Conservation (phyloP, 2,888 invertebrate species). For the Chaitophorus viminalis region DNA sequence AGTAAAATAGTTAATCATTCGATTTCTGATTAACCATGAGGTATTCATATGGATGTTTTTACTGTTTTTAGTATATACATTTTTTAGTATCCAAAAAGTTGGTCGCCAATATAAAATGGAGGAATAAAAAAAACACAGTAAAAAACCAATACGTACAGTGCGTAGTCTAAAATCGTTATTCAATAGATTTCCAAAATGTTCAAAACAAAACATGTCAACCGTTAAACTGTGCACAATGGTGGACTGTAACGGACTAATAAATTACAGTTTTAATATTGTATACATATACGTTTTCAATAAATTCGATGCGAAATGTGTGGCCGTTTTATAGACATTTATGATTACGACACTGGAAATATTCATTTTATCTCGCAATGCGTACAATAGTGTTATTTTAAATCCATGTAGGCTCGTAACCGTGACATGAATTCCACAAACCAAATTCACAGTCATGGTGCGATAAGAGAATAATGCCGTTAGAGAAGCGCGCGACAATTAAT, state of each 20-base stretch:
- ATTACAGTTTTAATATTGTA: too few relatives aligned
- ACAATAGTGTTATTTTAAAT: too few relatives aligned
- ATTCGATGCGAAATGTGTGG: slow-evolving; percentile 15
- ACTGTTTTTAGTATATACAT: too few relatives aligned
- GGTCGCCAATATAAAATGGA: background rate
- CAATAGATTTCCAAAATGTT: slow-evolving; percentile 20
- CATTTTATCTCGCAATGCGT: too few relatives aligned
- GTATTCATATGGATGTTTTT: too few relatives aligned
- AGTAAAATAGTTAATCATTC: too few relatives aligned
- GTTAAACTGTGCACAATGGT: background rate
- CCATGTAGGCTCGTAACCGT: too few relatives aligned
- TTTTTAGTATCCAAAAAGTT: background rate
- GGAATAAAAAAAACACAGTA: background rate
- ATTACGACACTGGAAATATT: background rate
- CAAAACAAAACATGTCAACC: slow-evolving; percentile 27
- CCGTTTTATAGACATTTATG: background rate
- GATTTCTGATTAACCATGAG: too few relatives aligned
- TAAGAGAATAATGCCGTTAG: too few relatives aligned
- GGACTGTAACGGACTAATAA: background rate
- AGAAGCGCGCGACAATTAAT: too few relatives aligned
- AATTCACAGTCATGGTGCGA: too few relatives aligned
- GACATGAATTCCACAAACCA: too few relatives aligned
- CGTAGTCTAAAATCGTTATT: background rate
- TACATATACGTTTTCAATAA: slow-evolving; percentile 6
- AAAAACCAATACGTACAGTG: background rate